These are phyloP conservation scores for Stichodactyla mertensii DNA, from an alignment of 64 coral and sea anemone genomes.

Conservation along the genomic window DNA sequence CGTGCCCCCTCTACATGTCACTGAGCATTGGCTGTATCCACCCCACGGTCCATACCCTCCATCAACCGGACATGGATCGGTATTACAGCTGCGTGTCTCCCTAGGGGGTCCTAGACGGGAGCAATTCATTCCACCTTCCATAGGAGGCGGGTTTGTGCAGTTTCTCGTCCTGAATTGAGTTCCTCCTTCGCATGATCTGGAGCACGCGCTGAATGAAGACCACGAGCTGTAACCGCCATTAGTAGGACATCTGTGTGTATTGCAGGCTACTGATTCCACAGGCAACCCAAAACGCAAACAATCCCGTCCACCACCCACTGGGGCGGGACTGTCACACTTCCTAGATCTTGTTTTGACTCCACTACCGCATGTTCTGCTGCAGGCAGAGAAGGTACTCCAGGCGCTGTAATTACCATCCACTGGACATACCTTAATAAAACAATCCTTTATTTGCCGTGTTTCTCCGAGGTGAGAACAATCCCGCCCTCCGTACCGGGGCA, in stretches of 20 bases:
- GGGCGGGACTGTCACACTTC: slow-evolving; percentile 57
- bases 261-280: slow-evolving; percentile 36
- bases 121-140: slow-evolving; percentile 58
- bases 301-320: slow-evolving; percentile 52
- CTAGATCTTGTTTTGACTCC: slow-evolving; percentile 55
- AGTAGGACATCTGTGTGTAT: slow-evolving; percentile 53
- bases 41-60: slow-evolving; percentile 53
- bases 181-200: slow-evolving; percentile 56
- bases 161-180: slow-evolving; percentile 55
- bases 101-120: slow-evolving; percentile 50
- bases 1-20: slow-evolving; percentile 34
- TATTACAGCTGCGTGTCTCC: slow-evolving; percentile 43
- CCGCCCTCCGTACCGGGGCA: slow-evolving; percentile 58
- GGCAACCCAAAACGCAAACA: slow-evolving; percentile 65
- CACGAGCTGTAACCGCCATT: slow-evolving; percentile 67
- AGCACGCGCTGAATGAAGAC: slow-evolving; percentile 68
- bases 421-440: slow-evolving; percentile 64
- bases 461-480: slow-evolving; percentile 46
- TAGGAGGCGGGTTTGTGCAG: slow-evolving; percentile 78
- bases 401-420: slow-evolving; percentile 76
- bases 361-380: slow-evolving; percentile 61
- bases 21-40: slow-evolving; percentile 16
- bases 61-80: slow-evolving; percentile 41
- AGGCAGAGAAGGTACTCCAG: slow-evolving; percentile 62
- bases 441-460: slow-evolving; percentile 9